Evolutionary conservation across 2,888 invertebrate species (phyloP), one percentile per base, ranked within the genome.

Genomic region (Callyntrura guangdongensis): DNA sequence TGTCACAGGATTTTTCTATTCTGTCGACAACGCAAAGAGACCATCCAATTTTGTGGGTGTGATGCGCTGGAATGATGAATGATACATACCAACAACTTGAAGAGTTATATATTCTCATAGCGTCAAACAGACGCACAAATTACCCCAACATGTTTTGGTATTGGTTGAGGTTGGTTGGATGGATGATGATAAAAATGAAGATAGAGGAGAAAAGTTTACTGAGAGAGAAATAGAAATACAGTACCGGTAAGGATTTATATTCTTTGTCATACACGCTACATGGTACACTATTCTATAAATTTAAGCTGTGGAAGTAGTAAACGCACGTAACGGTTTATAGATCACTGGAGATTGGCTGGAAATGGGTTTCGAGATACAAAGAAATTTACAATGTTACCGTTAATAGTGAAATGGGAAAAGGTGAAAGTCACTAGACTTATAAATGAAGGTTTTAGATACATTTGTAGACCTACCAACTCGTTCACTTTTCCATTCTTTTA

Each of bases 1-100:
- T 45, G 36, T 69, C 14, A 45, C 53, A 53, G 25, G 11, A 53
- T 12, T 77, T 49, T 77, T 74, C 20, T 53, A 20, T 53, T 77
- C 64, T 14, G 4, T 45, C 69, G 17, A 69, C 49, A 22, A 11
- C 9, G 22, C 20, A 53, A 11, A 4, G 22, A 74, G 20, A 74
- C 17, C 47, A 74, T 9, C 22, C 8, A 74, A 74, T 20, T 17
- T 22, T 22, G 17, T 74, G 74, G 17, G 3, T 11, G 5, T 47
- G 45, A 36, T 72, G 22, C 36, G 6, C 2, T 17, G 14, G 64
- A 74, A 47, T 17, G 74, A 74, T 74, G 22, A 47, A 49, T 20
- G 49, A 36, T 36, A 4, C 36, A 6, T 36, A 36, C 3, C 36
- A 36, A 36, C 36, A 36, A 36, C 36, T 4, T 74, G 74, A 14